Base-by-base conservation (phyloP, 2,888 invertebrate genomes). In the Galeruca laticollis region DNA sequence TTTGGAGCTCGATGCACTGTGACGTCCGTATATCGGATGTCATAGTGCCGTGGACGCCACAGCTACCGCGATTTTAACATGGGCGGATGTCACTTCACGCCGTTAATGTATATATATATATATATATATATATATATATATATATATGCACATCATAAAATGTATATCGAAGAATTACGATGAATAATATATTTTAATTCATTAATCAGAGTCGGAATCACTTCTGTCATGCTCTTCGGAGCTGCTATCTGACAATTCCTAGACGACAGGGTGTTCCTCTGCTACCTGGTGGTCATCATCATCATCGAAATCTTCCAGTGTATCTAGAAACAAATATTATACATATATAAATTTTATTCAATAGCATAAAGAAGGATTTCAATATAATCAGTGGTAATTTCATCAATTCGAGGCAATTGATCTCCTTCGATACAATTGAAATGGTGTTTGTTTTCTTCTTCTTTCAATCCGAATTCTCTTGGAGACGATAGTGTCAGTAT, bases 371-470 rank as follows among this genome's bases (percentile, higher is more conserved):
- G 37, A 15, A 59, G 35, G 35, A 59, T 59, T 37, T 59, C 37
- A 59, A 59, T 40, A 18, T 11, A 15, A 20, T 59, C 40, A 59
- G 40, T 59, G 59, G 59, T 59, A 59, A 59, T 40, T 57, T 57
- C 57, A 57, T 57, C 57, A 31, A 57, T 57, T 18, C 33, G 57
- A 57, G 61, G 51, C 59, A 65, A 59, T 62, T 73, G 69, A 60
- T 66, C 69, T 57, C 60, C 72, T 49, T 67, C 67, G 59, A 70
- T 67, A 57, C 62, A 68, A 65, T 62, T 70, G 56, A 70, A 68
- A 62, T 40, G 5, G 33, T 63, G 68, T 51, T 70, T 66, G 21
- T 57, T 49, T n/a, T 70, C 59, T 49, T 70, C 59, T 49, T 67
- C 70, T 51, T 70, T 47, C 66, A 57, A 70, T 67, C 61, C 65